Evolutionary conservation across 2,888 invertebrate species (phyloP).

Genomic region (Hipparchia semele): DNA sequence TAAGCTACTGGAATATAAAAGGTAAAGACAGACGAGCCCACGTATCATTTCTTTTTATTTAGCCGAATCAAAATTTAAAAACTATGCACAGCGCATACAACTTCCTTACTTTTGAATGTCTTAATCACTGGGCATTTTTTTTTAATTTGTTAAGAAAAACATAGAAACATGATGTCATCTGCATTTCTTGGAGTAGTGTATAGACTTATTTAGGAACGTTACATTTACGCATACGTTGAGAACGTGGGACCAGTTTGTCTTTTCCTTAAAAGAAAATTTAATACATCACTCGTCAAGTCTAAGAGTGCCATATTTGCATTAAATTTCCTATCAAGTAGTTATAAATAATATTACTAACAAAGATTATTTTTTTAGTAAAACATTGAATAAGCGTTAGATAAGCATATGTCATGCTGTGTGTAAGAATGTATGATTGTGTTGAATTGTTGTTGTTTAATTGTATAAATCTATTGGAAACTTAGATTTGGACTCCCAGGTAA

Average conservation of each 20-base stretch:
- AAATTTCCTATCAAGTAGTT: background rate
- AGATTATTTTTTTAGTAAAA: constrained; percentile 33
- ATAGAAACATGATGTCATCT: no score
- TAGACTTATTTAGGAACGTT: no score
- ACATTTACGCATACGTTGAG: background rate
- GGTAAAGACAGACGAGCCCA: background rate
- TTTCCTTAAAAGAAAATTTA: background rate
- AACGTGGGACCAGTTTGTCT: background rate
- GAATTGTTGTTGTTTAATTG: no score
- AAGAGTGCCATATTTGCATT: background rate
- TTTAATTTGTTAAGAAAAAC: no score
- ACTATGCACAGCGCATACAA: no score
- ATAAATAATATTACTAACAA: background rate
- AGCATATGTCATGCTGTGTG: constrained; percentile 41
- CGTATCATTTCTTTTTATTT: background rate
- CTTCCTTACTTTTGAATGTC: no score
- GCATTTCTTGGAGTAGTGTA: no score
- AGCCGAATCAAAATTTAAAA: no score
- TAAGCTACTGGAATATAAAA: background rate
- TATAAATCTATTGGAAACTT: no score
- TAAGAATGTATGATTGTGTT: constrained; percentile 2
- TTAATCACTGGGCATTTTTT: no score
- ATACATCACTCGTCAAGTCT: background rate
- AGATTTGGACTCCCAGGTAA: no score
- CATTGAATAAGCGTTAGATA: constrained; percentile 43